Base-by-base conservation (phyloP, 2,888 invertebrate species). In the Orchesella flavescens region DNA sequence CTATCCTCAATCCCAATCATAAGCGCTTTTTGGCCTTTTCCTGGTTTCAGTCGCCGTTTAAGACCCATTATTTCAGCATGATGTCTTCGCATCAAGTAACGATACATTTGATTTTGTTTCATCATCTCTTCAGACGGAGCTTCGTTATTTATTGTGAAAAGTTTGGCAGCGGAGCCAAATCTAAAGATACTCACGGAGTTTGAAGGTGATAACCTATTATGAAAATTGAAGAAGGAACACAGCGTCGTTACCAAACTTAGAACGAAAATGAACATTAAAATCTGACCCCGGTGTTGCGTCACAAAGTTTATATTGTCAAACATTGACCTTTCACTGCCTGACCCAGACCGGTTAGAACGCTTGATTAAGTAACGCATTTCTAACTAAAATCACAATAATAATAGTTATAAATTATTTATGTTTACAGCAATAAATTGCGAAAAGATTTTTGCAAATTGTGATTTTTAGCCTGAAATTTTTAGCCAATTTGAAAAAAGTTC, bases 181-280 rank as follows among this genome's bases (percentile, higher is more conserved):
- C 44, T 34, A 9, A 65, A 2, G 7, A 65, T 65, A 13, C 65
- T 43, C 12, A 13, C 4, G 3, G 4, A 1, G 2, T 49, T 49
- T 49, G n/a, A 23, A 13, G 4, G 23, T 23, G 61, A 5, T 24
- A 34, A 34, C 24, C 15, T 17, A 10, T 43, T n/a, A 12, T 65
- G 65, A 17, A 65, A 65, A 1, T 65, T 10, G 12, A 65, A 1
- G 2, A 65, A 4, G 43, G 65, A n/a, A 34, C 43, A 65, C 43
- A 65, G 23, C 19, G 65, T 65, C 1, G 65, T 65, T 17, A 65
- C 17, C 65, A 65, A 43, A 43, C 65, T 65, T 17, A 65, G n/a
- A 17, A 34, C 1, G 43, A 65, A 65, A 12, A 65, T n/a, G 23
- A 44, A 65, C n/a, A n/a, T 5, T 10, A 61, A 3, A 13, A 61